Evolutionary conservation across 2,113 vertebrate species (phyloP).

Genomic region (Vulpes ferrilata): DNA sequence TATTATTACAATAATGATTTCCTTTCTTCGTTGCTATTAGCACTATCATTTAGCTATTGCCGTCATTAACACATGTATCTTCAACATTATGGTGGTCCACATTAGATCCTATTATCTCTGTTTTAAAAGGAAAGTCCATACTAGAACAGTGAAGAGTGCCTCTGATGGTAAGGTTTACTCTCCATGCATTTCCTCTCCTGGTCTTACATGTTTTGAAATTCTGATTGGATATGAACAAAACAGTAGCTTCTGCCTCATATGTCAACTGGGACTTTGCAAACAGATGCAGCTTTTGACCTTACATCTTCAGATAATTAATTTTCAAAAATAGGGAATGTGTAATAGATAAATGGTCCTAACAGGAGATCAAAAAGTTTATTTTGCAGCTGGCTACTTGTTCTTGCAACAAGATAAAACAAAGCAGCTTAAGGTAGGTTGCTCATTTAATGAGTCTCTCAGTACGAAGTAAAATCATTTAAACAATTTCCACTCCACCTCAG

Average conservation of each 20-base stretch:
- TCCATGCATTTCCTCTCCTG: neutral
- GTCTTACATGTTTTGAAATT: neutral
- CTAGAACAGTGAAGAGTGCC: neutral
- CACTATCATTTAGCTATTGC: neutral
- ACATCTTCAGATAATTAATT: neutral
- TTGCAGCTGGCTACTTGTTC: neutral
- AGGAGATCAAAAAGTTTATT: slow-evolving; percentile 15
- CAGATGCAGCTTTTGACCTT: neutral
- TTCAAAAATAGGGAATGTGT: slow-evolving; percentile 16
- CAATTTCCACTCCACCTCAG: neutral
- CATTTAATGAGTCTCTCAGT: neutral
- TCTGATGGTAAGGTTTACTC: neutral
- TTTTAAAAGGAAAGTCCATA: neutral
- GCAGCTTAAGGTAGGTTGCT: neutral
- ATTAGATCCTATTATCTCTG: neutral
- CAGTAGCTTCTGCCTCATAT: neutral
- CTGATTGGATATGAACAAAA: neutral
- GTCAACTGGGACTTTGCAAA: neutral
- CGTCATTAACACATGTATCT: neutral
- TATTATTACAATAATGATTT: neutral
- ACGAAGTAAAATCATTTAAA: neutral
- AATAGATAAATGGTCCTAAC: neutral
- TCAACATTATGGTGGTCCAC: neutral
- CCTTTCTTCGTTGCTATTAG: neutral
- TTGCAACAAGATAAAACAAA: neutral